Conservation (phyloP, 2,888 invertebrate species). For the Lasioglossum morio region DNA sequence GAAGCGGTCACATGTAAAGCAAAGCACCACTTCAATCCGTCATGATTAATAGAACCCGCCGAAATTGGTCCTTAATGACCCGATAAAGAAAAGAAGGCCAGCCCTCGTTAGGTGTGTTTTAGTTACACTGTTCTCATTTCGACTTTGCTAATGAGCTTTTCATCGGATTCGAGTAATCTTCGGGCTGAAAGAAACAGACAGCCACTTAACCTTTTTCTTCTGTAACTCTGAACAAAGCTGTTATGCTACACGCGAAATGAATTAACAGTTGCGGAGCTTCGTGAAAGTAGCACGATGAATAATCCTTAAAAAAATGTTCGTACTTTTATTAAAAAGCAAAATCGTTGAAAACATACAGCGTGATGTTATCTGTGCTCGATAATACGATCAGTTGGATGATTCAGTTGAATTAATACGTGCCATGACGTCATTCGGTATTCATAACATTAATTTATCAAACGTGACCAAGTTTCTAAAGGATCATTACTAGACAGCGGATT, state of each 20-base stretch:
- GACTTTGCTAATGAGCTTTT: slow-evolving; percentile 69
- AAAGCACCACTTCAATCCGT: slow-evolving; percentile 23
- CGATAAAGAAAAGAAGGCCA: slow-evolving; percentile 63
- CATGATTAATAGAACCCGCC: slow-evolving; percentile 67
- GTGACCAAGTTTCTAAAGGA: no score
- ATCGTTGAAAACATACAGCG: background rate
- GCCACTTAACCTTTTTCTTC: background rate
- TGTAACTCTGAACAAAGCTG: background rate
- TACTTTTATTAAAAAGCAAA: background rate
- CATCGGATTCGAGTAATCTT: slow-evolving; percentile 65
- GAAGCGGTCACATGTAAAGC: slow-evolving; percentile 28
- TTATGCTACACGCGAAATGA: background rate
- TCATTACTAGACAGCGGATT: no score
- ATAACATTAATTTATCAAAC: background rate
- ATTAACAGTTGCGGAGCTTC: background rate
- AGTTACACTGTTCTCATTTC: slow-evolving; percentile 66
- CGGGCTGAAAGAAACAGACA: slow-evolving; percentile 20
- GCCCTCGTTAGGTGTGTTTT: slow-evolving; percentile 66
- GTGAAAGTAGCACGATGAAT: background rate
- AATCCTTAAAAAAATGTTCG: background rate
- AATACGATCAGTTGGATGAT: no score
- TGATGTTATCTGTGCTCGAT: background rate
- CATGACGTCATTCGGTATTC: background rate
- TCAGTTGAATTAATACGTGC: background rate
- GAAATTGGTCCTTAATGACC: slow-evolving; percentile 71